Evolutionary conservation across 2,888 invertebrate genomes (phyloP), one percentile per base, ranked within the genome.

Genomic region (Xestoiulus laeticollis): DNA sequence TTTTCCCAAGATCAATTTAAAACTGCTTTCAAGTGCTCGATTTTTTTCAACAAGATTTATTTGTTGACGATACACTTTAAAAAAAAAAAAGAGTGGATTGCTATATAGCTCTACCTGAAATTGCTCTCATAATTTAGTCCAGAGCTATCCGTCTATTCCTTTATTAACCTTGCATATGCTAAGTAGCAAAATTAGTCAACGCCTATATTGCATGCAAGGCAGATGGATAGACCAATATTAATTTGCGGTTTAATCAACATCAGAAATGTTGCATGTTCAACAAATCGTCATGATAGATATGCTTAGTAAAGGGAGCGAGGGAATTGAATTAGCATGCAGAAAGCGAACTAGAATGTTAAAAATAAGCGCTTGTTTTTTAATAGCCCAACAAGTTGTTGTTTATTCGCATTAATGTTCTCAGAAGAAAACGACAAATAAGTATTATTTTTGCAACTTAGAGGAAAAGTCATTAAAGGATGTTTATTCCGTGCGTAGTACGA

Each of bases 1-100:
- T 85, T 85, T 85, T 85, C 85, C 44, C 85, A 85, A 85, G 85
- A 12, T 44, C 44, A 85, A 85, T 85, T 85, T 85, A 85, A n/a
- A 85, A 85, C 85, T 43, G 43, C 85, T 85, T 85, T 85, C 85
- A 85, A 85, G 22, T 26, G 85, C 85, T 85, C 33, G 85, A 85
- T 38, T 38, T 85, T 85, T 68, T 30, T 84, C n/a, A 1, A 38
- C 12, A 85, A 85, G 85, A 85, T 85, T 85, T 85, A 85, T 85
- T 38, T n/a, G 85, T 85, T 44, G 44, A 85, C 85, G 38, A 85
- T 85, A 85, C 85, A 85, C 10, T 85, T 85, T 85, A 44, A 85
- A 38, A 38, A 38, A 38, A 38, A 8, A 38, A 38, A 38, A 38
- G 8, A 85, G 85, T 78, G 78, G 78, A 85, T 38, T 85, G n/a